Conservation (phyloP, 1,140 invertebrate genomes). For the Asobara japonica region DNA sequence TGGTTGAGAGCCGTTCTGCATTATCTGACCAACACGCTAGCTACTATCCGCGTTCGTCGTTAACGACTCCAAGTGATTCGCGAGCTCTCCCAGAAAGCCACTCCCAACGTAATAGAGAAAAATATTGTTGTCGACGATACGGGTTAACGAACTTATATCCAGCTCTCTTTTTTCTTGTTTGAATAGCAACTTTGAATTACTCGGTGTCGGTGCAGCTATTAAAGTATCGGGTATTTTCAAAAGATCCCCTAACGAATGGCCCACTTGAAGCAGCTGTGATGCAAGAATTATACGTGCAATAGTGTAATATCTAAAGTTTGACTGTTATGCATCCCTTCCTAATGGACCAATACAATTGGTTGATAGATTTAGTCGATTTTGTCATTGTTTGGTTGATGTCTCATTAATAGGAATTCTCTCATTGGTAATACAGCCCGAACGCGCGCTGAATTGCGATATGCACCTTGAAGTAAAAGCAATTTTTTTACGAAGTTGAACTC, state of each 20-base stretch:
- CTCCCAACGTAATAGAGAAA: not conserved
- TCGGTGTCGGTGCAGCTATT: not conserved
- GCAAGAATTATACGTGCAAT: not conserved
- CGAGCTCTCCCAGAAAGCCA: not conserved
- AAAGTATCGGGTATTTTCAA: not conserved
- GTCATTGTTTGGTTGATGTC: too few relatives aligned
- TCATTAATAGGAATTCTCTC: too few relatives aligned
- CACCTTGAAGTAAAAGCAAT: too few relatives aligned
- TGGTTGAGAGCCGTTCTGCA: not conserved
- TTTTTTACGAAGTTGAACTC: too few relatives aligned
- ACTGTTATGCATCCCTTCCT: constrained; percentile 9
- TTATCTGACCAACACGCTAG: constrained; percentile 11
- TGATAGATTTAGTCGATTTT: too few relatives aligned
- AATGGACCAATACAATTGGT: constrained; percentile 8
- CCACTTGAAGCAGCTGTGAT: not conserved
- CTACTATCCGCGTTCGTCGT: constrained; percentile 1
- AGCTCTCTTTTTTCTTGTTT: not conserved
- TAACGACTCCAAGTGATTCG: not conserved
- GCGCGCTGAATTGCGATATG: too few relatives aligned
- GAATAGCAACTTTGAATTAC: not conserved
- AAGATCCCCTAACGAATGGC: not conserved
- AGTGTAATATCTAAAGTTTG: constrained; percentile 16
- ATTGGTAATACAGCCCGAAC: too few relatives aligned
- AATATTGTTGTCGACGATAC: not conserved
- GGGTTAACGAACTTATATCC: constrained; percentile 1